These are phyloP conservation scores for Ellobium chinense DNA, from an alignment of 2,888 invertebrate species.

Conservation along the genomic window DNA sequence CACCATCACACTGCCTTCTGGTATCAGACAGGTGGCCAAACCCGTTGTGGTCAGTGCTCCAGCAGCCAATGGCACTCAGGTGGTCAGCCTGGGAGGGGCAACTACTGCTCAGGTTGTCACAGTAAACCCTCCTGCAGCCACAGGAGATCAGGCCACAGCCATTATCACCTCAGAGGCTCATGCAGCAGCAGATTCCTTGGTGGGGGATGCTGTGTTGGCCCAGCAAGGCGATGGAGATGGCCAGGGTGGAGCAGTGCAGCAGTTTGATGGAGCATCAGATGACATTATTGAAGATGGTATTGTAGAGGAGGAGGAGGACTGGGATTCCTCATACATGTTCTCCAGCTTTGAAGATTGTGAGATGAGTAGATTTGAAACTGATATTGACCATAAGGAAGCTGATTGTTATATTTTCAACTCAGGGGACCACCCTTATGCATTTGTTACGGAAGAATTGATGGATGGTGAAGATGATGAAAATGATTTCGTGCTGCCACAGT, in stretches of 20 bases:
- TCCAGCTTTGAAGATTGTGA: neutral
- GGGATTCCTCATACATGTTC: neutral
- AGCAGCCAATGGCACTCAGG: conserved; percentile 42
- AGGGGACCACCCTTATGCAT: conserved; percentile 27
- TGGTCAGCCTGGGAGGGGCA: conserved; percentile 31
- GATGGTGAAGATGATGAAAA: neutral
- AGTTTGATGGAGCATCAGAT: conserved; percentile 38
- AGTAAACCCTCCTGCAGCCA: conserved; percentile 27
- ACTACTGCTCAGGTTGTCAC: conserved; percentile 34
- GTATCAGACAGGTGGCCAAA: conserved; percentile 81
- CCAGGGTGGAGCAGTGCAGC: conserved; percentile 10
- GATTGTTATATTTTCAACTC: conserved; percentile 1
- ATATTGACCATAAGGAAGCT: neutral
- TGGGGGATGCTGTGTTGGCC: conserved; percentile 12
- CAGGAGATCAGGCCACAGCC: conserved; percentile 35
- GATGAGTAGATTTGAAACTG: neutral
- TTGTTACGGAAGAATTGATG: neutral
- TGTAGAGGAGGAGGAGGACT: neutral
- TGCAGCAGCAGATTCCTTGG: conserved; percentile 28
- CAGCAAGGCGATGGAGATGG: conserved; percentile 45
- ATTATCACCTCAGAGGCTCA: conserved; percentile 34
- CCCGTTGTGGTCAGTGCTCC: conserved; percentile 51
- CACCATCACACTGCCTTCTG: conserved; percentile 83
- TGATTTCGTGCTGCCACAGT: conserved; percentile 38
- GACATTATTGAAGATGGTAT: conserved; percentile 28